These are phyloP conservation scores for Ictalurus furcatus DNA, from an alignment of 2,113 vertebrate genomes.

Conservation along the genomic window DNA sequence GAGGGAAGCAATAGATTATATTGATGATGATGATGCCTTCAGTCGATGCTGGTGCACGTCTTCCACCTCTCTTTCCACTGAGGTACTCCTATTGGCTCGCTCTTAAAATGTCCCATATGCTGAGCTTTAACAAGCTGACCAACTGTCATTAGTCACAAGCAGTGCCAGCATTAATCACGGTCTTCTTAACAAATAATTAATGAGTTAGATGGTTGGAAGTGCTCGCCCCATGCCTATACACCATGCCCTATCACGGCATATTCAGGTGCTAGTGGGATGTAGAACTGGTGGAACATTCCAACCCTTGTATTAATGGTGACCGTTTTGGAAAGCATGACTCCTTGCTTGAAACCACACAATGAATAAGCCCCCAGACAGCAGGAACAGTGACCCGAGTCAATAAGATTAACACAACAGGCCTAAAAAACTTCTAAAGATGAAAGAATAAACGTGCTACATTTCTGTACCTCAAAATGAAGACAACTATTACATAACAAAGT, in stretches of 20 bases:
- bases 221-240: neutral
- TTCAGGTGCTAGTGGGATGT: neutral
- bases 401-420: neutral
- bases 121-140: constrained; percentile 58
- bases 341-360: constrained; percentile 23
- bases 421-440: neutral
- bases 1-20: neutral
- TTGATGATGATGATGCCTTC: neutral
- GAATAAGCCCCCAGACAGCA: constrained; percentile 20
- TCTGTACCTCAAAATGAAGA: neutral
- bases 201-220: constrained; percentile 1
- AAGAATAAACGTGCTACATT: neutral
- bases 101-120: constrained; percentile 61
- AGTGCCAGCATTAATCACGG: constrained; percentile 63
- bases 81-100: constrained; percentile 54
- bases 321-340: constrained; percentile 48
- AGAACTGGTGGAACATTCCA: neutral
- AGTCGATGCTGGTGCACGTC: neutral
- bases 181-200: constrained; percentile 34
- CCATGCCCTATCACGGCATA: neutral
- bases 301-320: neutral
- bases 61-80: neutral
- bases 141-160: constrained; percentile 59
- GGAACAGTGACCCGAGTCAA: neutral
- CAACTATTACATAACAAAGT: neutral